A percentile compares a stretch with the other conserved stretches of the same genome.
Conservation (phyloP, 2,888 invertebrate species). For the Pheosia tremula region DNA sequence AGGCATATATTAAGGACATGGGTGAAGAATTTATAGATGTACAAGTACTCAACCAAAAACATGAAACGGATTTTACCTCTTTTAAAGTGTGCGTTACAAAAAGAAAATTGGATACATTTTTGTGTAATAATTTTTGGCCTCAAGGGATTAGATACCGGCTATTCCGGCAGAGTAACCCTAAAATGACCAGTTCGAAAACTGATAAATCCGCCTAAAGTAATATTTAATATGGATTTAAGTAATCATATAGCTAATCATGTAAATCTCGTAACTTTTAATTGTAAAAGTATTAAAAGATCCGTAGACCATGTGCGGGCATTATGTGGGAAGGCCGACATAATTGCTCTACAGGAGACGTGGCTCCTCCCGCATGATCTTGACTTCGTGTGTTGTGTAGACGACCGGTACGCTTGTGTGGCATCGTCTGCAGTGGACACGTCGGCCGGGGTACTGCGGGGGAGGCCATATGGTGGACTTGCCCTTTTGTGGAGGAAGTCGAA, state of each 20-base stretch:
- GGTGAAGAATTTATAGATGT: background rate
- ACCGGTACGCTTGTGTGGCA: slow-evolving; percentile 28
- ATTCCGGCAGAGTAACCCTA: too few species aligned
- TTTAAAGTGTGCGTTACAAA: slow-evolving; percentile 32
- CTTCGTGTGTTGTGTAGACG: slow-evolving; percentile 23
- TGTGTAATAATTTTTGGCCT: slow-evolving; percentile 32
- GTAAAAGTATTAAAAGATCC: slow-evolving; percentile 30
- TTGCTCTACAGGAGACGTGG: slow-evolving; percentile 34
- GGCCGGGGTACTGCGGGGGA: slow-evolving; percentile 23
- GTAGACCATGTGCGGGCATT: slow-evolving; percentile 23
- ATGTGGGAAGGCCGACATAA: slow-evolving; percentile 15
- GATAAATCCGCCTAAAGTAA: slow-evolving; percentile 1
- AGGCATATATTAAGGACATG: background rate
- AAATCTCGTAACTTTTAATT: slow-evolving; percentile 38
- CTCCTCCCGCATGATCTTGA: slow-evolving; percentile 31
- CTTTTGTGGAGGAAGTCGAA: slow-evolving; percentile 32
- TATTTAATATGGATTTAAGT: background rate
- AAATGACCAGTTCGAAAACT: too few species aligned
- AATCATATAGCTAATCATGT: too few species aligned
- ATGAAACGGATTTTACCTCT: slow-evolving; percentile 22
- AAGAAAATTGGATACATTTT: slow-evolving; percentile 22
- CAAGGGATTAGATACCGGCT: slow-evolving; percentile 27
- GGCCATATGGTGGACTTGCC: slow-evolving; percentile 27
- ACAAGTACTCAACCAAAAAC: slow-evolving; percentile 17
- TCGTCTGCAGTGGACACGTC: slow-evolving; percentile 37